A percentile compares a stretch with the other conserved stretches of the same genome.
Conservation (phyloP, 2,888 invertebrate genomes). For the Flabesymbios commensalis region DNA sequence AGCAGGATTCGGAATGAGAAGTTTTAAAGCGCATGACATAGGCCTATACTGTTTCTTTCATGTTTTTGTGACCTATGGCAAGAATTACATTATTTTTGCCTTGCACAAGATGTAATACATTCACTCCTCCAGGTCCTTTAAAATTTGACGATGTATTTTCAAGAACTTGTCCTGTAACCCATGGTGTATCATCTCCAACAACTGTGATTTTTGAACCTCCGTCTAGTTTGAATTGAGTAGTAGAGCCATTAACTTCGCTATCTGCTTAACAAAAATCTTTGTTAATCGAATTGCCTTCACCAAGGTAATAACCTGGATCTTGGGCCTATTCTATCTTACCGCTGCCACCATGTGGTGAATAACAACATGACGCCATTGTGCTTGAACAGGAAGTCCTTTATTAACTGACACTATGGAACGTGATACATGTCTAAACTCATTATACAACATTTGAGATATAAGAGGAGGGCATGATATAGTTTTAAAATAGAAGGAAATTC, state of each 20-base stretch:
- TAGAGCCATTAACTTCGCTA: conserved; percentile 12
- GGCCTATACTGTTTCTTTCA: neutral
- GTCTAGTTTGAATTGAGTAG: conserved; percentile 29
- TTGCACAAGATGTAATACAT: neutral
- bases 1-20: neutral
- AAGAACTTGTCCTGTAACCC: neutral
- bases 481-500: no score
- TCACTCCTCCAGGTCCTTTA: conserved; percentile 1
- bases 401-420: no score
- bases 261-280: no score
- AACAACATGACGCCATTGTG: no score
- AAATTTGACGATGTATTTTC: neutral
- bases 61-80: neutral
- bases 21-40: neutral
- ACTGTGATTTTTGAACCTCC: conserved; percentile 28
- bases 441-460: no score
- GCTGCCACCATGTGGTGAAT: no score
- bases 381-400: no score
- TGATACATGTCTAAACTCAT: no score
- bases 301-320: no score
- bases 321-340: no score
- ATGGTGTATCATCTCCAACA: neutral
- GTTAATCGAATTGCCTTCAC: no score
- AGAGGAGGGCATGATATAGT: no score
- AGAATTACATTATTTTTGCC: neutral